A percentile compares a stretch with the other conserved stretches of the same genome.
Conservation (phyloP, 2,797 vertebrate species). For the Schizopygopsis pylzovi region DNA sequence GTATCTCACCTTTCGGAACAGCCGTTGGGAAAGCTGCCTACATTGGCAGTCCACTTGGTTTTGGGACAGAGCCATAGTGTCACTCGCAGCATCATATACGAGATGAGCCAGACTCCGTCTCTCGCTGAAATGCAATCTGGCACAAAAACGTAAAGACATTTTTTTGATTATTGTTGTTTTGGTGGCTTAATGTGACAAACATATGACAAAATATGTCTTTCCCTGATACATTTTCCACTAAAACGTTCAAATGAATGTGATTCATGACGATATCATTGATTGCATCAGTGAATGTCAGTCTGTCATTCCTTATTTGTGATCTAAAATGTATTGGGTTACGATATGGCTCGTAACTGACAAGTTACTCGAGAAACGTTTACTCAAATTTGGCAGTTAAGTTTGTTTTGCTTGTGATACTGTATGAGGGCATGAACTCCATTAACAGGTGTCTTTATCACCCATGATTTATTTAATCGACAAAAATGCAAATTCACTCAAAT, state of each 20-base stretch:
- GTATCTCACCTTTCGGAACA: slow-evolving; percentile 31
- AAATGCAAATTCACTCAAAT: neutral
- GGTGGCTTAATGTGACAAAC: neutral
- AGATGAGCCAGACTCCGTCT: slow-evolving; percentile 5
- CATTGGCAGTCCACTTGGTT: slow-evolving; percentile 25
- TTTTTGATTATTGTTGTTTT: slow-evolving; percentile 1
- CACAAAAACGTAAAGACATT: neutral
- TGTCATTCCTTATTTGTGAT: neutral
- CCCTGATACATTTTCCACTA: too few relatives aligned
- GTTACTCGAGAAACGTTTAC: neutral
- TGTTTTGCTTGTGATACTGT: neutral
- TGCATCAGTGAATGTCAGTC: neutral
- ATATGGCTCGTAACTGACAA: neutral
- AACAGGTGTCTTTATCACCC: neutral
- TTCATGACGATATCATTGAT: neutral
- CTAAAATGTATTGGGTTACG: neutral
- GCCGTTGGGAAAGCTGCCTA: slow-evolving; percentile 18
- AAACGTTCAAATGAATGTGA: neutral
- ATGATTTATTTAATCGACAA: neutral
- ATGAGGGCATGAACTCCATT: neutral
- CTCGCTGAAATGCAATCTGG: slow-evolving; percentile 20
- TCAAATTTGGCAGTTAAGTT: neutral
- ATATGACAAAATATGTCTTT: neutral
- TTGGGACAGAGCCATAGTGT: slow-evolving; percentile 31
- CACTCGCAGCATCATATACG: slow-evolving; percentile 31